Evolutionary conservation across 2,113 vertebrate genomes (phyloP), one percentile per base, ranked within the genome.

Genomic region (Nestor notabilis): DNA sequence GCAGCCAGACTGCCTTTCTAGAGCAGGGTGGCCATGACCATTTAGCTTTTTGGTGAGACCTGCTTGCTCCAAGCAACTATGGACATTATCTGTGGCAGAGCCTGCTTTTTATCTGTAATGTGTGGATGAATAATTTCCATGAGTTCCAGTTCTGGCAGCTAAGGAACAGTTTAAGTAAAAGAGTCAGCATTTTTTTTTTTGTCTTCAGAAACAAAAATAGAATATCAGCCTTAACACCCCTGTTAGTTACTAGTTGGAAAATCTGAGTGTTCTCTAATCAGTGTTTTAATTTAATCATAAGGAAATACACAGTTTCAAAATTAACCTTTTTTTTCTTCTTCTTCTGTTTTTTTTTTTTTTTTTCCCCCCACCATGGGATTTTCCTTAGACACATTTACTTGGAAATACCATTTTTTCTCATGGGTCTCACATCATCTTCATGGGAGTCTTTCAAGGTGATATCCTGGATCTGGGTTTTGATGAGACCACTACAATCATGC

Each of bases 171-270:
- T 80, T 83, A 65, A 72, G n/a, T 27, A 56, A 82, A 88, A 15
- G 0, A 3, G 13, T 60, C 33, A 69, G 5, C 10, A 43, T 39
- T 83, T 53, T 90, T 47, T 17, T 21, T 64, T 47, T 23, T 33
- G 23, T 61, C 35, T 33, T 53, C 18, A 70, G 19, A 90, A 80
- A 46, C 7, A 58, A 71, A 89, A 78, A 28, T 1, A 52, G 3
- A 31, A 66, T 15, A 39, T 39, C 7, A 65, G 1, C 5, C 14
- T 69, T 77, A 47, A 65, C 2, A 8, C 0, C 1, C 2, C 5
- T 43, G 23, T 35, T 53, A 49, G 4, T 29, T 41, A 55, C 19
- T 43, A 43, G 8, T n/a, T 61, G 66, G 53, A 87, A 89, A 88
- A 63, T 50, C 9, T 17, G 5, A 49, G 10, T 60, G 7, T 49